A percentile compares a stretch with the other conserved stretches of the same genome.
Evolutionary conservation across 2,113 vertebrate genomes (phyloP).

Genomic region (Salvelinus fontinalis): DNA sequence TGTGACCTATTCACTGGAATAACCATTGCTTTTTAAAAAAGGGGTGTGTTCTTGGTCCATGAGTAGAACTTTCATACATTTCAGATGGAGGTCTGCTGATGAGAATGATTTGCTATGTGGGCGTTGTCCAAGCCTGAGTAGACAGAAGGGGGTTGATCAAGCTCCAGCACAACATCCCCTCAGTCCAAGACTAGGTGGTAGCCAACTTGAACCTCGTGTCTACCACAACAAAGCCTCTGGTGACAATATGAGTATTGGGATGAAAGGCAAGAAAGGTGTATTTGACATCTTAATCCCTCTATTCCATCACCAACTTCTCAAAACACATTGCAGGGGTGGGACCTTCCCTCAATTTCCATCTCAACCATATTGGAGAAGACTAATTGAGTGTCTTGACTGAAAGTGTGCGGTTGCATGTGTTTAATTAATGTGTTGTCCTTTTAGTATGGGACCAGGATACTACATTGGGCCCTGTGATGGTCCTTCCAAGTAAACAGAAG

Average conservation of each 20-base stretch:
- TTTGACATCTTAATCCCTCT: not conserved
- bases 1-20: not conserved
- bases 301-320: too few species aligned
- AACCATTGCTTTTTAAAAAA: not conserved
- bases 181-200: not conserved
- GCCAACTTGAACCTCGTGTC: not conserved
- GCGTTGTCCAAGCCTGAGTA: not conserved
- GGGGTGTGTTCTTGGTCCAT: not conserved
- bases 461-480: constrained; percentile 51
- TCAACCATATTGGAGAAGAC: too few species aligned
- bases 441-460: constrained; percentile 50
- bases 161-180: not conserved
- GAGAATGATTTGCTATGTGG: constrained; percentile 64
- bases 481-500: constrained; percentile 35
- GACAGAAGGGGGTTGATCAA: not conserved
- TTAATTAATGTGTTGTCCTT: too few species aligned
- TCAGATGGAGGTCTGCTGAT: constrained; percentile 68
- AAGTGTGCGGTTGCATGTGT: too few species aligned
- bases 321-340: not conserved
- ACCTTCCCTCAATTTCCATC: not conserved
- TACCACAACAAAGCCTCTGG: constrained; percentile 35
- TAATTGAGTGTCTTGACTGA: too few species aligned
- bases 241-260: constrained; percentile 5
- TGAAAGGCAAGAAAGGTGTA: constrained; percentile 17
- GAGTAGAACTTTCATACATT: not conserved